Conservation (phyloP, 2,113 vertebrate species). For the Oryzias celebensis region DNA sequence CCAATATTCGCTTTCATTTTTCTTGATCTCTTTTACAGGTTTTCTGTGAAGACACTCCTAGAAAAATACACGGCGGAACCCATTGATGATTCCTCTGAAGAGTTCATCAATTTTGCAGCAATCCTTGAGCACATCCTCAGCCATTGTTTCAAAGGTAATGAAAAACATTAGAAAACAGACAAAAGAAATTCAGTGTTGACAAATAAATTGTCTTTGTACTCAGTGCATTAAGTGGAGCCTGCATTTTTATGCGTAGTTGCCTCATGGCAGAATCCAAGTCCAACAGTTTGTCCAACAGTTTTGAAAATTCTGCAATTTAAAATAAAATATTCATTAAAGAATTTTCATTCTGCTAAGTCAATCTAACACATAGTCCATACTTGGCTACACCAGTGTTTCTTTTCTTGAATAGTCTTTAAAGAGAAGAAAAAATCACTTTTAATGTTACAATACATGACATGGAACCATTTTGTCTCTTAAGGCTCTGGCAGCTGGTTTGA, state of each 20-base stretch:
- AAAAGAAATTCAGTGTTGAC: no score
- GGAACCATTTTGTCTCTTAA: constrained; percentile 42
- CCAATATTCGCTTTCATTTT: background rate
- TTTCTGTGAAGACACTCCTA: constrained; percentile 92
- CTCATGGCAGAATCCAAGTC: no score
- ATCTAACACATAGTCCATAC: no score
- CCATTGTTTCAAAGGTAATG: constrained; percentile 90
- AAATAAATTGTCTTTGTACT: no score
- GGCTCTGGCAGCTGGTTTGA: constrained; percentile 95
- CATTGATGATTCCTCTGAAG: constrained; percentile 94
- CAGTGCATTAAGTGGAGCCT: no score
- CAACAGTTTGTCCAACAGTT: no score
- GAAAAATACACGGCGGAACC: constrained; percentile 95
- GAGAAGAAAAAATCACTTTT: background rate
- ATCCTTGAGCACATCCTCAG: constrained; percentile 97
- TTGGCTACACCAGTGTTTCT: background rate
- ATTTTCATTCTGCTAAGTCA: no score
- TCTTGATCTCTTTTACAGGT: constrained; percentile 52
- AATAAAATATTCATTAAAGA: no score
- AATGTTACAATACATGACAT: background rate
- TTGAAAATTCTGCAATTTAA: no score
- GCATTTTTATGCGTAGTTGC: no score
- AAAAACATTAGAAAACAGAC: background rate
- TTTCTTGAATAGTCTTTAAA: background rate
- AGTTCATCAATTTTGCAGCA: constrained; percentile 94